Evolutionary conservation across 2,113 vertebrate genomes (phyloP).

Genomic region (Anoplopoma fimbria): DNA sequence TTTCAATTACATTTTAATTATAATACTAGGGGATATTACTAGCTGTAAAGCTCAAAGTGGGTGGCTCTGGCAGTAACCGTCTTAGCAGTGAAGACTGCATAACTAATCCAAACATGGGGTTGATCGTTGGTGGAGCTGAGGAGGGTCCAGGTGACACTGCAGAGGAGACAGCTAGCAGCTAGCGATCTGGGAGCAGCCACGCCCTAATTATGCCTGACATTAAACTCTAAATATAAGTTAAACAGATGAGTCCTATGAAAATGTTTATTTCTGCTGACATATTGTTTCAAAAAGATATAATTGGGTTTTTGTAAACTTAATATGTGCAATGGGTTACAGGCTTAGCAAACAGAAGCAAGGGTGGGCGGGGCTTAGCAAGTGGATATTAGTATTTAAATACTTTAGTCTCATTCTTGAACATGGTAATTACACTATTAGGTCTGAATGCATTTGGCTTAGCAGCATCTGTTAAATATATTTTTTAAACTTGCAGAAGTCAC

Average conservation of each 20-base stretch:
- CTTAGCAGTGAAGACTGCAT: too few species aligned
- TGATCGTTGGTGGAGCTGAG: background rate
- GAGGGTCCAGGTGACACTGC: background rate
- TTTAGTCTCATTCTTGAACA: background rate
- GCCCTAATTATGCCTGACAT: background rate
- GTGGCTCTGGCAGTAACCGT: too few species aligned
- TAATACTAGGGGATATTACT: background rate
- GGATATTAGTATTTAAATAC: constrained; percentile 18
- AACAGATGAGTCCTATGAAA: too few species aligned
- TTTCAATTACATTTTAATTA: background rate
- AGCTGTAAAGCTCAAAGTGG: too few species aligned
- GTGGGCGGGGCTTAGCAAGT: background rate
- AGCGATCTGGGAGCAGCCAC: background rate
- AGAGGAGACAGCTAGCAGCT: too few species aligned
- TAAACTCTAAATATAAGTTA: background rate
- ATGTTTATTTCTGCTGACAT: too few species aligned
- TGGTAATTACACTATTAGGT: constrained; percentile 15
- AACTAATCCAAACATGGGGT: background rate
- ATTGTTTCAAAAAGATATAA: background rate
- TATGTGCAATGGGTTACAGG: background rate
- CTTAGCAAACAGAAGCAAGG: background rate
- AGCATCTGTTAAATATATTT: constrained; percentile 57
- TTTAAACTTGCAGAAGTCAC: constrained; percentile 8
- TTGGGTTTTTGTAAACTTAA: background rate
- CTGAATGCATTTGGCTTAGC: constrained; percentile 42